A percentile compares a stretch with the other conserved stretches of the same genome.
Evolutionary conservation across 2,113 vertebrate genomes (phyloP).

Genomic region (Brachyhypopomus gauderio): DNA sequence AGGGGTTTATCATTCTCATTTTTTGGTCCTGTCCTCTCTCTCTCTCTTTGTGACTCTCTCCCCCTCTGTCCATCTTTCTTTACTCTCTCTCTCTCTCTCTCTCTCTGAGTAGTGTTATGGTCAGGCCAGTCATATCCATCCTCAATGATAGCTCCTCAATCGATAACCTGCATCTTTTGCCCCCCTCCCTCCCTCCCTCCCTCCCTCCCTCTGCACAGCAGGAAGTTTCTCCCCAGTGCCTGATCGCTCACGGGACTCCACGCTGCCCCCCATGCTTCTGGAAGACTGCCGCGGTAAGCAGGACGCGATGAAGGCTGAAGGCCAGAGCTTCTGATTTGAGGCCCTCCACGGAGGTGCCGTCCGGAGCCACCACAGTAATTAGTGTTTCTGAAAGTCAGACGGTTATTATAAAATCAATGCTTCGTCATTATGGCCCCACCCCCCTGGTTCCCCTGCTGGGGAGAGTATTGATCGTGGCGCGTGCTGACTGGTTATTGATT

Average conservation of each 20-base stretch:
- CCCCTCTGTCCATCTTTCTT: too few species aligned
- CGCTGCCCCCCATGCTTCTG: slow-evolving; percentile 14
- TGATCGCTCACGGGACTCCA: slow-evolving; percentile 27
- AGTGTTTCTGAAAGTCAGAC: slow-evolving; percentile 67
- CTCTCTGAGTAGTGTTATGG: not conserved
- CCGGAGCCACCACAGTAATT: slow-evolving; percentile 57
- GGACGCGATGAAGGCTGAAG: slow-evolving; percentile 47
- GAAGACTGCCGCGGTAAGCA: slow-evolving; percentile 45
- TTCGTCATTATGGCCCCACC: slow-evolving; percentile 58
- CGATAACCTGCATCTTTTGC: not conserved
- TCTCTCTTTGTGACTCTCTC: not conserved
- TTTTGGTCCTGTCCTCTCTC: slow-evolving; percentile 26
- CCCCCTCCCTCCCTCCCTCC: slow-evolving; percentile 16
- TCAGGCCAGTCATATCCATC: slow-evolving; percentile 19
- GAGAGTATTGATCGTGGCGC: slow-evolving; percentile 55
- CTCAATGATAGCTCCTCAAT: not conserved
- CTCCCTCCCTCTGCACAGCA: not conserved
- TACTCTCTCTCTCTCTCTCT: slow-evolving; percentile 9
- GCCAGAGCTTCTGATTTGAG: slow-evolving; percentile 52
- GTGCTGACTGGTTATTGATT: slow-evolving; percentile 59
- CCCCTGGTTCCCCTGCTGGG: slow-evolving; percentile 56
- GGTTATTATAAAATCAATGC: slow-evolving; percentile 68
- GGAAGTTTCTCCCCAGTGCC: slow-evolving; percentile 7
- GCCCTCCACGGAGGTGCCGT: slow-evolving; percentile 43
- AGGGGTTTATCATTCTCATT: not conserved